Conservation (phyloP, 2,797 vertebrate genomes). For the Melanotaenia parkinsoni region DNA sequence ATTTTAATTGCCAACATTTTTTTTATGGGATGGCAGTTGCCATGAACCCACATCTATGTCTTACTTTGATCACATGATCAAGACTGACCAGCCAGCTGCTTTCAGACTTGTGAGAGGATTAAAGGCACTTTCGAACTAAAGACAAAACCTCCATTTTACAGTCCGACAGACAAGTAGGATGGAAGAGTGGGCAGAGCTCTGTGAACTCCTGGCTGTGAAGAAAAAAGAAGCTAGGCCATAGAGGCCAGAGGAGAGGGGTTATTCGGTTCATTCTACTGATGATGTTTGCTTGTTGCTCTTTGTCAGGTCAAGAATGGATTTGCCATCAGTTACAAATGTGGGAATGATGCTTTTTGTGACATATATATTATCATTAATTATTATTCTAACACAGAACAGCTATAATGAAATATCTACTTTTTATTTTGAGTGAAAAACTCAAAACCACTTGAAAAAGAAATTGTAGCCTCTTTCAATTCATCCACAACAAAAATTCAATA, state of each 20-base stretch:
- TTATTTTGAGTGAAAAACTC: neutral
- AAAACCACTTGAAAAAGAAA: neutral
- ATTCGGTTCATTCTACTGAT: constrained; percentile 45
- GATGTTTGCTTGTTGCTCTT: constrained; percentile 52
- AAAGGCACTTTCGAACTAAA: constrained; percentile 86
- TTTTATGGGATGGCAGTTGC: constrained; percentile 26
- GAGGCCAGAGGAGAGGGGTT: constrained; percentile 57
- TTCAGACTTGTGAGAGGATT: constrained; percentile 85
- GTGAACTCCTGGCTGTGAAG: constrained; percentile 61
- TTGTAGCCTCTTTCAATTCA: too few relatives aligned
- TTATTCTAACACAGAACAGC: neutral
- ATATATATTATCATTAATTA: constrained; percentile 4
- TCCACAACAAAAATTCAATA: too few relatives aligned
- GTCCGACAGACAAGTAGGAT: constrained; percentile 72
- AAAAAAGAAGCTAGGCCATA: constrained; percentile 59
- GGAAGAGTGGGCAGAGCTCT: constrained; percentile 64
- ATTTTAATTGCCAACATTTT: constrained; percentile 17
- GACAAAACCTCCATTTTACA: constrained; percentile 79
- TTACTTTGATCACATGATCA: constrained; percentile 78
- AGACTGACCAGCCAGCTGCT: constrained; percentile 82
- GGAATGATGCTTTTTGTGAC: constrained; percentile 24
- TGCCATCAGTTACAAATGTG: constrained; percentile 46
- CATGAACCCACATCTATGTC: constrained; percentile 64
- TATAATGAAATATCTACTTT: too few relatives aligned
- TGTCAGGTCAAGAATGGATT: constrained; percentile 47